Evolutionary conservation across 2,797 vertebrate genomes (phyloP).

Genomic region (Alauda arvensis): DNA sequence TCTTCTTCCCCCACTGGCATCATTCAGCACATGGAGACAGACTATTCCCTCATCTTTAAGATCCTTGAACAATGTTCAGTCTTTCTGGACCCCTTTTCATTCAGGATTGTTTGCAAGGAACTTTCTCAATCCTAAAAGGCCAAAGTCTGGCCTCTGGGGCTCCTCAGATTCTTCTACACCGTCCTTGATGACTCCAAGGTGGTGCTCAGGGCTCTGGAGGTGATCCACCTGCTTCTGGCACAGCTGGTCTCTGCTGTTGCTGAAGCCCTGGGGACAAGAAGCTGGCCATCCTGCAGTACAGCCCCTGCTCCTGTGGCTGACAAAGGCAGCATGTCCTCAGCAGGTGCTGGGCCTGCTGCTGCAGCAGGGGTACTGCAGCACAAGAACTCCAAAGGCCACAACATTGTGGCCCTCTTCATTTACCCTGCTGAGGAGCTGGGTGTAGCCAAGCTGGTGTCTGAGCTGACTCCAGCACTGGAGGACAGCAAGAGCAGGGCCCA

Average conservation of each 20-base stretch:
- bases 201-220: slow-evolving; percentile 81
- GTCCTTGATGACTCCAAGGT: slow-evolving; percentile 86
- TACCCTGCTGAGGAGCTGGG: slow-evolving; percentile 83
- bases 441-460: slow-evolving; percentile 77
- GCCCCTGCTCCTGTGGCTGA: slow-evolving; percentile 79
- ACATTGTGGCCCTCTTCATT: slow-evolving; percentile 79
- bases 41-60: neutral
- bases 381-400: slow-evolving; percentile 82
- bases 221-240: slow-evolving; percentile 79
- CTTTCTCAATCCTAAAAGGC: neutral
- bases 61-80: neutral
- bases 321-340: slow-evolving; percentile 77
- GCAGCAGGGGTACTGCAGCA: slow-evolving; percentile 73
- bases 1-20: neutral
- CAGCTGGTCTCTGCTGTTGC: slow-evolving; percentile 77
- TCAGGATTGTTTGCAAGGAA: neutral
- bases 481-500: slow-evolving; percentile 84
- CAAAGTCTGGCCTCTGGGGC: slow-evolving; percentile 32
- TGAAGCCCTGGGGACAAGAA: slow-evolving; percentile 81
- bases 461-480: slow-evolving; percentile 81
- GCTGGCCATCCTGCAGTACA: slow-evolving; percentile 76
- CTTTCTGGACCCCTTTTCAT: neutral
- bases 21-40: neutral
- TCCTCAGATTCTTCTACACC: slow-evolving; percentile 78
- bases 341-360: slow-evolving; percentile 80